Conservation (phyloP, 2,888 invertebrate species). For the Chironomus riparius region DNA sequence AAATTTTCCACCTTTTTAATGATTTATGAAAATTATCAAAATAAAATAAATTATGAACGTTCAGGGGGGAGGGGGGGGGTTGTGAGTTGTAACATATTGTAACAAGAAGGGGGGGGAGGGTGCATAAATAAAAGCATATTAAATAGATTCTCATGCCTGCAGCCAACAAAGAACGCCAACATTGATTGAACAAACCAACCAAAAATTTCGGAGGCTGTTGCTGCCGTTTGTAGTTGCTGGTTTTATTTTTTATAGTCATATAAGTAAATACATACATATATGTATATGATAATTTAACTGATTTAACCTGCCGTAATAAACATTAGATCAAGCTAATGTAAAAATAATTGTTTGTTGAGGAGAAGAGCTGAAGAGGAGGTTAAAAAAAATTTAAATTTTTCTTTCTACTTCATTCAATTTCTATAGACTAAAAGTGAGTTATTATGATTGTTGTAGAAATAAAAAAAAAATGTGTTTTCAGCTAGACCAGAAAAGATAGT, state of each 20-base stretch:
- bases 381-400: constrained; percentile 11
- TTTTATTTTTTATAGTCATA: not conserved
- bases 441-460: not conserved
- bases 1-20: too few species aligned
- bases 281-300: constrained; percentile 13
- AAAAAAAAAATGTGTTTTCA: not conserved
- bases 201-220: not conserved
- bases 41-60: too few species aligned
- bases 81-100: too few species aligned
- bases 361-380: not conserved
- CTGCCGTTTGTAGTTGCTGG: not conserved
- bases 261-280: not conserved
- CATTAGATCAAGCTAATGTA: constrained; percentile 25
- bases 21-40: too few species aligned
- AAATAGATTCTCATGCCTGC: too few species aligned
- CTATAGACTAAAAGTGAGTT: constrained; percentile 9
- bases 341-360: constrained; percentile 17
- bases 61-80: too few species aligned
- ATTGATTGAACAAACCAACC: too few species aligned
- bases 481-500: not conserved
- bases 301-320: constrained; percentile 10
- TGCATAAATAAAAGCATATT: too few species aligned
- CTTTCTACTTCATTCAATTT: not conserved
- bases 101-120: too few species aligned
- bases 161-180: too few species aligned